Base-by-base conservation (phyloP, 2,113 vertebrate species). In the Taxidea taxus region DNA sequence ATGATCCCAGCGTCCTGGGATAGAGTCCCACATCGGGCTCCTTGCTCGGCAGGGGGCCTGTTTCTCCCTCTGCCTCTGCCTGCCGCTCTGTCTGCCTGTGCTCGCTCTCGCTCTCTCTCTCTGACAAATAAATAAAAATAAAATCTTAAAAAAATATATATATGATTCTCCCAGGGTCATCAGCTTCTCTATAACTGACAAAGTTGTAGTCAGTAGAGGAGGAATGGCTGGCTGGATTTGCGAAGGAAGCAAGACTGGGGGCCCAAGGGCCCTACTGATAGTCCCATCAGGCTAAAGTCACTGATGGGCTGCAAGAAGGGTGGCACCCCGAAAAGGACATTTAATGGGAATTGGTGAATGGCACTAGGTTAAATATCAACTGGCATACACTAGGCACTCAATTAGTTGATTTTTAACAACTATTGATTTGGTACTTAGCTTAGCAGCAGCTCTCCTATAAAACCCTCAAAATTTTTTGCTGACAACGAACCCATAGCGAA, bases 391-490 rank as follows among this genome's bases (percentile, higher is more conserved):
- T 27, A 83, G 77, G 39, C 10, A 42, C 47, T 94, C 86, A 74
- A 58, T 78, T 44, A 64, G 34, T 62, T 91, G 29, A 78, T 72
- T 90, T 95, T 92, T 93, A 31, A 64, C 86, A 89, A 80, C 84
- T 87, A 60, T 21, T 68, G 74, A 90, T 70, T n/a, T 83, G 80
- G 47, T 90, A 31, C 47, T 90, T 62, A 51, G 90, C 47, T 75
- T 64, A 85, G 58, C 9, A 89, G 44, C 56, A 90, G 34, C 34
- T 83, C 47, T 86, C 68, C 39, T 4, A 54, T 15, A 62, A 95
- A 93, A 94, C 15, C 62, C 58, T 91, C 87, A 80, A 42, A 80
- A 54, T 54, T 62, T 60, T 97, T 92, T 97, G 93, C 96, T 94
- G 95, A 93, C 34, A 60, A 27, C 1, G 64, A 94, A 7, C 85